A percentile compares a stretch with the other conserved stretches of the same genome.
These are phyloP conservation scores for Hymenochirus boettgeri DNA, from an alignment of 2,113 vertebrate species.

Conservation along the genomic window DNA sequence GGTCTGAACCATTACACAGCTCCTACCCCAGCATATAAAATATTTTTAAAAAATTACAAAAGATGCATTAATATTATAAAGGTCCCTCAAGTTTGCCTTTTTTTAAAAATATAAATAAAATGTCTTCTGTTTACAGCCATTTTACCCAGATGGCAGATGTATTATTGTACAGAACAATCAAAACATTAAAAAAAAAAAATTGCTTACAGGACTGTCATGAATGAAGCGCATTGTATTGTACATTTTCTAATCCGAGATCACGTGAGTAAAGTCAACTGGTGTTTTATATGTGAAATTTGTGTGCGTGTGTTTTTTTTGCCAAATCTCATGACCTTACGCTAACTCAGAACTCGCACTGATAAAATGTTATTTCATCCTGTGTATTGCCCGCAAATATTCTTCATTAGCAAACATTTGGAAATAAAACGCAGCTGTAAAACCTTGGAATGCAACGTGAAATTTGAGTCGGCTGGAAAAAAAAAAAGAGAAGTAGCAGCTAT, in stretches of 20 bases:
- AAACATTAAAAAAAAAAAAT: neutral
- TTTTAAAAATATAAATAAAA: neutral
- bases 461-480: constrained; percentile 44
- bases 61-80: no score
- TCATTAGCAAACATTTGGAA: constrained; percentile 56
- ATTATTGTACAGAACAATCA: neutral
- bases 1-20: no score
- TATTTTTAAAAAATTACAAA: no score
- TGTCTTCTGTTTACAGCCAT: neutral
- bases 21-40: no score
- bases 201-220: neutral
- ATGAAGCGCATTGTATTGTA: neutral
- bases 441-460: constrained; percentile 55
- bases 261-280: neutral
- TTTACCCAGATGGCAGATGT: neutral
- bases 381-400: constrained; percentile 56
- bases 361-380: constrained; percentile 58
- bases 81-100: no score
- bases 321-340: constrained; percentile 51
- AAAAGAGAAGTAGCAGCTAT: constrained; percentile 44
- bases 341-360: constrained; percentile 55
- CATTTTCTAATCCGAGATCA: neutral
- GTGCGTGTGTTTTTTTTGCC: constrained; percentile 42
- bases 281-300: constrained; percentile 10
- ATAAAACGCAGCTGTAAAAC: constrained; percentile 52